Conservation (phyloP, 2,113 vertebrate species). For the Climacteris rufus region DNA sequence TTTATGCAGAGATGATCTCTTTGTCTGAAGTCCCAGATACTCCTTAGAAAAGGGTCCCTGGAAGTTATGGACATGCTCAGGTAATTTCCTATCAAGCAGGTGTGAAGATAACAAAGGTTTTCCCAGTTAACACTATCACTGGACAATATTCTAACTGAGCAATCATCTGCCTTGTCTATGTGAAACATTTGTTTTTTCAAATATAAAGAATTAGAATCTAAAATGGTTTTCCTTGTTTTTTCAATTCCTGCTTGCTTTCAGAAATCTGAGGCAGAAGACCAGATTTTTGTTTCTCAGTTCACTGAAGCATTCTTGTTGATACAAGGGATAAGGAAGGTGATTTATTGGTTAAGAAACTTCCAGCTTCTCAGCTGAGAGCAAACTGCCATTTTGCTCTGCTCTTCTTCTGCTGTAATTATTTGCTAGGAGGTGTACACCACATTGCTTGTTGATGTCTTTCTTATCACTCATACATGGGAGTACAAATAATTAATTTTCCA, state of each 20-base stretch:
- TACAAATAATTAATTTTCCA: background rate
- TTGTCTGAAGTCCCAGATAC: background rate
- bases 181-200: background rate
- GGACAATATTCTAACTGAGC: background rate
- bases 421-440: fast-evolving
- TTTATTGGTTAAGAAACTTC: background rate
- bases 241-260: background rate
- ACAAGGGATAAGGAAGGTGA: background rate
- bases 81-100: background rate
- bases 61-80: background rate
- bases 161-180: background rate
- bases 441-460: background rate
- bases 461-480: background rate
- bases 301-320: background rate
- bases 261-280: background rate
- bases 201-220: background rate
- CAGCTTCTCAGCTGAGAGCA: background rate
- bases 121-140: background rate
- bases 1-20: background rate
- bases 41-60: background rate
- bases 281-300: background rate
- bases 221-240: background rate
- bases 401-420: background rate
- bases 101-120: background rate
- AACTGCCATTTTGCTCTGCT: background rate